These are phyloP conservation scores for Gastracanthus pulcherrimus DNA, from an alignment of 2,888 invertebrate genomes.

Conservation along the genomic window DNA sequence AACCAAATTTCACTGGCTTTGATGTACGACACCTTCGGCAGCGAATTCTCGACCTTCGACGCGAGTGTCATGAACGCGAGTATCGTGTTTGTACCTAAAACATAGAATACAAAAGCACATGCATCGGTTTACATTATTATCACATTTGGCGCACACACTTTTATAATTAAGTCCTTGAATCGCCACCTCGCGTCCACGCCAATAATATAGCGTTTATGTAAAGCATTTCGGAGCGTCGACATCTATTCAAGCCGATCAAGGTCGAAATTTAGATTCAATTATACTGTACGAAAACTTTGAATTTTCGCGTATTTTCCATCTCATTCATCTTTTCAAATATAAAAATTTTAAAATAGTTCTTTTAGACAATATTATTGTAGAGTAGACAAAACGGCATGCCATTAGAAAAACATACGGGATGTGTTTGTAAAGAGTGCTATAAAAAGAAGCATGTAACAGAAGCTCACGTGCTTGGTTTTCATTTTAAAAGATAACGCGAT, in stretches of 20 bases:
- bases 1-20: slow-evolving; percentile 96
- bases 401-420: no score
- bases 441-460: not conserved
- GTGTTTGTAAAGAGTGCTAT: not conserved
- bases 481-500: not conserved
- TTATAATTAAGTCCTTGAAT: slow-evolving; percentile 40
- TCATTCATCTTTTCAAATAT: no score
- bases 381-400: no score
- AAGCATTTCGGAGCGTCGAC: slow-evolving; percentile 19
- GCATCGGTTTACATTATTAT: not conserved
- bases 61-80: slow-evolving; percentile 92
- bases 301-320: no score
- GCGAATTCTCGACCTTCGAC: slow-evolving; percentile 89
- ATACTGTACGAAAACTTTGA: not conserved
- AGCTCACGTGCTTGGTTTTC: slow-evolving; percentile 17
- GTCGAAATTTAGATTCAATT: not conserved
- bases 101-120: not conserved
- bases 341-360: no score
- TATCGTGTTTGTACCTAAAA: slow-evolving; percentile 89
- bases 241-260: slow-evolving; percentile 31
- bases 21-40: slow-evolving; percentile 93
- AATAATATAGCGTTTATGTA: slow-evolving; percentile 19
- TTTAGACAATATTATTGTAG: no score
- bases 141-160: slow-evolving; percentile 2
- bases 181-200: not conserved